phyloP scores from a whole-genome alignment of 2,113 vertebrate genomes.

The Eulemur rufifrons region DNA sequence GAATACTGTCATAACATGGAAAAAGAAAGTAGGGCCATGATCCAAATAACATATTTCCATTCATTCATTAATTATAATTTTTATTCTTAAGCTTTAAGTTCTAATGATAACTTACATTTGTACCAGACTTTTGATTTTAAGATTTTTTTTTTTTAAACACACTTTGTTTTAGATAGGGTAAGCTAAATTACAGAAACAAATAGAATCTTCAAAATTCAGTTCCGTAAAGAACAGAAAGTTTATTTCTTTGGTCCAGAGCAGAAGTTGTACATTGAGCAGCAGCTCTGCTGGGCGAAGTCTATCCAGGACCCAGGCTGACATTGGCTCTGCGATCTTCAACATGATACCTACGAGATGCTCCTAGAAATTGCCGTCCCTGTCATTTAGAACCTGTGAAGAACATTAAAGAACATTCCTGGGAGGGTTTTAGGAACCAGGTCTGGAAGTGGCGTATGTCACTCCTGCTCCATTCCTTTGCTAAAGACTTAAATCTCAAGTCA shows the following conservation, averaged over 20 bases:
- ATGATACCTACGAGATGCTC: not conserved
- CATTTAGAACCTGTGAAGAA: not conserved
- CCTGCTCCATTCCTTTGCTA: conserved; percentile 6
- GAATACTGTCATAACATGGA: not conserved
- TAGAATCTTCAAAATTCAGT: not conserved
- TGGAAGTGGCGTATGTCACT: not conserved
- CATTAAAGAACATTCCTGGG: not conserved
- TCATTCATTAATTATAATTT: not conserved
- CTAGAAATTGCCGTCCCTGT: not conserved
- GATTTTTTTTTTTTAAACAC: not conserved
- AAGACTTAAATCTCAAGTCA: not conserved
- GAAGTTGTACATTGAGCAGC: not conserved
- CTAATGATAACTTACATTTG: not conserved
- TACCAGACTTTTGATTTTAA: not conserved
- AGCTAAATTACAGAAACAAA: not conserved
- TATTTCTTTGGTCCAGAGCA: not conserved
- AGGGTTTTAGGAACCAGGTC: not conserved
- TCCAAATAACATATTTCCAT: not conserved
- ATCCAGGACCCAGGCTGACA: not conserved
- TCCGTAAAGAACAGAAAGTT: not conserved
- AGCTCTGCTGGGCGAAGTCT: not conserved
- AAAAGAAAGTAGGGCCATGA: not conserved
- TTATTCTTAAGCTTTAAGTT: not conserved
- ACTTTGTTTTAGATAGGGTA: not conserved
- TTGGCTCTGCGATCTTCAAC: not conserved